phyloP scores from a whole-genome alignment of 2,888 invertebrate genomes.

The Stenichneumon culpator region DNA sequence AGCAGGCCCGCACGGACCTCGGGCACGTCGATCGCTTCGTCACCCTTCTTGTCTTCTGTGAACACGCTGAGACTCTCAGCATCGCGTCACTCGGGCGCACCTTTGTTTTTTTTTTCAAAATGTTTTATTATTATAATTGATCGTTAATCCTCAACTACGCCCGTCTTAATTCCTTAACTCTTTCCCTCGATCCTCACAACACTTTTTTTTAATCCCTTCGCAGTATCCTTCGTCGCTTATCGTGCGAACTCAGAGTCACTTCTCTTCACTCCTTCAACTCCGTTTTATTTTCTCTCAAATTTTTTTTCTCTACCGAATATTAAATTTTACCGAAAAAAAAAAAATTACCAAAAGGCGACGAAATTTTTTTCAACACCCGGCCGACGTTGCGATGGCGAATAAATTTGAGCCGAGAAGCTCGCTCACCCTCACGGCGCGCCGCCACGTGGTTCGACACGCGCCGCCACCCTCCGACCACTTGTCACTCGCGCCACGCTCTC shows the following conservation, averaged over 20 bases:
- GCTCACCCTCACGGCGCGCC: constrained; percentile 70
- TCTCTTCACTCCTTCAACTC: background rate
- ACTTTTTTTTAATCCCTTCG: background rate
- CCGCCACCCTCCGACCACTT: constrained; percentile 68
- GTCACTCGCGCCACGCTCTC: constrained; percentile 63
- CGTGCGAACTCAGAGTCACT: background rate
- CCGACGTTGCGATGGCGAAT: background rate
- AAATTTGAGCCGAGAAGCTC: constrained; percentile 27
- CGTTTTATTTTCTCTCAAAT: too few relatives aligned
- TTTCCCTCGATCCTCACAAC: background rate
- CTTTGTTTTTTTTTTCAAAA: constrained; percentile 12
- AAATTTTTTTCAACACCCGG: background rate
- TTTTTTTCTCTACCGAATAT: too few relatives aligned
- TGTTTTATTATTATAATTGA: background rate
- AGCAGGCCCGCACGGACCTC: constrained; percentile 82
- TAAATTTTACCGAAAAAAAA: background rate
- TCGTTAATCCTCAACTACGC: background rate
- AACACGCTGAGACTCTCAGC: constrained; percentile 80
- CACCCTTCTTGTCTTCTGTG: constrained; percentile 79
- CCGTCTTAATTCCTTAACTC: background rate
- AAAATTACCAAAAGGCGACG: background rate
- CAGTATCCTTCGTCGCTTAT: background rate
- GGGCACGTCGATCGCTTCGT: constrained; percentile 75
- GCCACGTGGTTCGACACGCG: constrained; percentile 71
- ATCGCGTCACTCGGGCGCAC: constrained; percentile 76